Percentiles rank a stretch among this genome's conserved stretches.
These are phyloP conservation scores for Scolopax rusticola DNA, from an alignment of 2,797 vertebrate genomes.

Conservation along the genomic window DNA sequence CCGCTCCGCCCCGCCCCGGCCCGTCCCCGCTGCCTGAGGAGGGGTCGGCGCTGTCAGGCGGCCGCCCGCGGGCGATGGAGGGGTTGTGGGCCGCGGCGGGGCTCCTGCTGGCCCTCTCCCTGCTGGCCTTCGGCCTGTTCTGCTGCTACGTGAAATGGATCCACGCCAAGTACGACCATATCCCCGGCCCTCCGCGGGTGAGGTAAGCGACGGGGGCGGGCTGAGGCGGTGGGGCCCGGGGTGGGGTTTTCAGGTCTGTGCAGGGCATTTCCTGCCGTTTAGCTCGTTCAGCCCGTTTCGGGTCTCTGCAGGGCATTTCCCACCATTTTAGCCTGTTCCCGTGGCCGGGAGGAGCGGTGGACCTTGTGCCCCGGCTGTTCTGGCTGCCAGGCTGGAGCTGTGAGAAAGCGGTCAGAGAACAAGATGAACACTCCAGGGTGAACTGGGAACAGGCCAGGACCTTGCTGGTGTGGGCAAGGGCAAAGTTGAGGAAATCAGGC, in stretches of 20 bases:
- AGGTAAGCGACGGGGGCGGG: slow-evolving; percentile 73
- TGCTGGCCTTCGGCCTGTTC: slow-evolving; percentile 77
- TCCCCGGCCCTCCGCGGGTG: slow-evolving; percentile 88
- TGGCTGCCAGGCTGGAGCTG: neutral
- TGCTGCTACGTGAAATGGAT: slow-evolving; percentile 82
- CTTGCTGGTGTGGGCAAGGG: neutral
- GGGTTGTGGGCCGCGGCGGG: neutral
- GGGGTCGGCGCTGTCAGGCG: neutral
- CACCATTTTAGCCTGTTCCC: too few species aligned
- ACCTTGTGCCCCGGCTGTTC: rapidly evolving
- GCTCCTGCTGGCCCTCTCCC: neutral
- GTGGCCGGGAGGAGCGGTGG: neutral
- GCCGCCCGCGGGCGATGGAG: neutral
- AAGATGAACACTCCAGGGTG: rapidly evolving
- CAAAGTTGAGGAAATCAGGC: rapidly evolving
- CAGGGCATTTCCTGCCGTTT: rapidly evolving
- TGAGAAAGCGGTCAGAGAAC: rapidly evolving
- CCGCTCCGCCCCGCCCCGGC: rapidly evolving
- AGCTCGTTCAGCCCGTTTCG: too few species aligned
- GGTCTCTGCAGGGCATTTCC: neutral
- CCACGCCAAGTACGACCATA: slow-evolving; percentile 88
- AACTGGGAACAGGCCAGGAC: rapidly evolving
- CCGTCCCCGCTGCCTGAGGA: neutral
- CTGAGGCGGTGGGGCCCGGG: rapidly evolving
- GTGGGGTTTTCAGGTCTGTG: rapidly evolving